These are phyloP conservation scores for Bergia puertoricense DNA, from an alignment of 92 coral and sea anemone genomes.

Conservation along the genomic window DNA sequence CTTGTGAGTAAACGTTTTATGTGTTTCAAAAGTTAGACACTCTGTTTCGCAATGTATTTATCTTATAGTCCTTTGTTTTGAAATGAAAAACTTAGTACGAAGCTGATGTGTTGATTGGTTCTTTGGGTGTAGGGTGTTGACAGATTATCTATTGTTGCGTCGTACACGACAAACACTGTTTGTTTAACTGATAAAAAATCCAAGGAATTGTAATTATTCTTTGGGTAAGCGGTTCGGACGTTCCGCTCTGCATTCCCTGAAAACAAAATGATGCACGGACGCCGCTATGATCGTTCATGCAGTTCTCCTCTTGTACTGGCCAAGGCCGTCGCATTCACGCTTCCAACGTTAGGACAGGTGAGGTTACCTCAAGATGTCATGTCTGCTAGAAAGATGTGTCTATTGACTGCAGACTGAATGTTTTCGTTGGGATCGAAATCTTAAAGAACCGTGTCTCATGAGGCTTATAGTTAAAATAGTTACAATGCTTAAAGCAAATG, in stretches of 20 bases:
- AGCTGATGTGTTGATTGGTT: not conserved
- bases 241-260: constrained; percentile 5
- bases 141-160: not conserved
- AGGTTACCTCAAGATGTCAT: not conserved
- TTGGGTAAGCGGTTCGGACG: constrained; percentile 14
- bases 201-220: constrained; percentile 22
- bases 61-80: not conserved
- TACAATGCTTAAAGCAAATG: not conserved
- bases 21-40: not conserved
- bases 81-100: not conserved
- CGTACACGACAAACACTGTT: not conserved
- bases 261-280: constrained; percentile 32
- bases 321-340: not conserved
- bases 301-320: constrained; percentile 11
- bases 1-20: not conserved
- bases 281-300: constrained; percentile 7
- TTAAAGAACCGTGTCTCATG: not conserved
- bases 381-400: not conserved
- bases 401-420: not conserved
- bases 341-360: constrained; percentile 28
- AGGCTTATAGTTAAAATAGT: not conserved
- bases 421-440: not conserved
- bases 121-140: not conserved
- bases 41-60: not conserved
- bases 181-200: constrained; percentile 9